Evolutionary conservation across 1,140 invertebrate species (phyloP).

Genomic region (Drosophila mauritiana): DNA sequence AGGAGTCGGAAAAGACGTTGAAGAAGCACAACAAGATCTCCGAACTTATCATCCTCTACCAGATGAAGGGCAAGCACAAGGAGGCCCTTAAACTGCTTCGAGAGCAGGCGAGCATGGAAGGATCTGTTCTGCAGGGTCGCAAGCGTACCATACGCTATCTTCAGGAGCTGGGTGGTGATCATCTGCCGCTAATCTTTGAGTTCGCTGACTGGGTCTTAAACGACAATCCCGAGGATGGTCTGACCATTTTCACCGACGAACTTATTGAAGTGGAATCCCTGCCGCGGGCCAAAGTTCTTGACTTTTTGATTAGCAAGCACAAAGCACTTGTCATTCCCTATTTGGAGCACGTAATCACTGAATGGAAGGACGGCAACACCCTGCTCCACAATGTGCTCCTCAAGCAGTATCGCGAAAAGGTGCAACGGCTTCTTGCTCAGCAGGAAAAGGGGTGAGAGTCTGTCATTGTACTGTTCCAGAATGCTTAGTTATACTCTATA

Average conservation of each 20-base stretch:
- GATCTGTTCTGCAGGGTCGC: conserved; percentile 92
- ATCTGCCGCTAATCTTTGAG: conserved; percentile 96
- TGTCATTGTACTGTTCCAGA: neutral
- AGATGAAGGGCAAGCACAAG: conserved; percentile 95
- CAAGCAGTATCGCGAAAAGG: conserved; percentile 92
- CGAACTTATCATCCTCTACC: conserved; percentile 98
- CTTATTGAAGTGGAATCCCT: conserved; percentile 94
- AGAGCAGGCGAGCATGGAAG: conserved; percentile 89
- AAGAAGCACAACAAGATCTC: conserved; percentile 94
- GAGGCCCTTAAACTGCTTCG: conserved; percentile 95
- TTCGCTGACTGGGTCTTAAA: conserved; percentile 97
- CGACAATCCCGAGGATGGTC: conserved; percentile 93
- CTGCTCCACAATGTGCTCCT: conserved; percentile 96
- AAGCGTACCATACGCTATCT: conserved; percentile 96
- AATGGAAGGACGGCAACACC: conserved; percentile 94
- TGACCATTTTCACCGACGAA: conserved; percentile 98
- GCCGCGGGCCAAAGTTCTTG: conserved; percentile 94
- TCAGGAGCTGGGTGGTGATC: conserved; percentile 93
- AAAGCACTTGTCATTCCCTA: conserved; percentile 94
- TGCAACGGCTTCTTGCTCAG: conserved; percentile 51
- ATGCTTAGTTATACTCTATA: neutral
- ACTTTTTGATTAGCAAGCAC: conserved; percentile 93
- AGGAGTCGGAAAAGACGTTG: conserved; percentile 96
- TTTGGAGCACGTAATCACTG: conserved; percentile 96
- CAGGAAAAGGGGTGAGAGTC: conserved; percentile 39